Conservation (phyloP, 2,888 invertebrate species). For the Orthonychiurus folsomi region DNA sequence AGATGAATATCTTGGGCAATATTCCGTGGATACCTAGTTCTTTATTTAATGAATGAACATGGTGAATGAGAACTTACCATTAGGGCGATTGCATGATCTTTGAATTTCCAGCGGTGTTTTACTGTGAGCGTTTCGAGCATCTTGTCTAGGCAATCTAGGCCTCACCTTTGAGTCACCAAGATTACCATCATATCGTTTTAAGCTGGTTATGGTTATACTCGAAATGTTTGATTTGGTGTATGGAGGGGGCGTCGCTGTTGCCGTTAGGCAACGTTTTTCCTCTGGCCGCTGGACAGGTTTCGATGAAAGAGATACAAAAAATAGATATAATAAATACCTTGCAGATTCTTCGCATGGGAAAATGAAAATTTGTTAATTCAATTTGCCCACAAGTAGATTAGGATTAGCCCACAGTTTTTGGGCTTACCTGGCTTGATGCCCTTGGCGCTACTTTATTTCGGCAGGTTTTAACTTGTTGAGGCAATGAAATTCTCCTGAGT, state of each 20-base stretch:
- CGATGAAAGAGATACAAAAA: too few relatives aligned
- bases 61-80: too few relatives aligned
- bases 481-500: conserved; percentile 6
- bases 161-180: too few relatives aligned
- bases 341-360: too few relatives aligned
- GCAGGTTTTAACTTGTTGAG: conserved; percentile 4
- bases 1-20: not conserved
- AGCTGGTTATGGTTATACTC: conserved; percentile 27
- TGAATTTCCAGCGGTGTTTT: too few relatives aligned
- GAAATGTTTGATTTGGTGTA: conserved; percentile 27
- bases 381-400: too few relatives aligned
- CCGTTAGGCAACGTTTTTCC: not conserved
- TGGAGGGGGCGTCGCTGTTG: conserved; percentile 12
- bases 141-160: too few relatives aligned
- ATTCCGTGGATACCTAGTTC: not conserved
- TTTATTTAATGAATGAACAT: not conserved
- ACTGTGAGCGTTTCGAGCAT: too few relatives aligned
- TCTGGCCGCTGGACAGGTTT: not conserved
- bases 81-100: too few relatives aligned
- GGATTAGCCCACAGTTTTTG: too few relatives aligned
- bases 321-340: too few relatives aligned
- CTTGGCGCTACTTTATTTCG: conserved; percentile 12
- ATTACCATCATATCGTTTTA: conserved; percentile 12
- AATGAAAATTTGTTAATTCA: too few relatives aligned
- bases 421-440: not conserved